A percentile compares a stretch with the other conserved stretches of the same genome.
phyloP scores from a whole-genome alignment of 92 coral and sea anemone species.

The Micromussa lordhowensis region DNA sequence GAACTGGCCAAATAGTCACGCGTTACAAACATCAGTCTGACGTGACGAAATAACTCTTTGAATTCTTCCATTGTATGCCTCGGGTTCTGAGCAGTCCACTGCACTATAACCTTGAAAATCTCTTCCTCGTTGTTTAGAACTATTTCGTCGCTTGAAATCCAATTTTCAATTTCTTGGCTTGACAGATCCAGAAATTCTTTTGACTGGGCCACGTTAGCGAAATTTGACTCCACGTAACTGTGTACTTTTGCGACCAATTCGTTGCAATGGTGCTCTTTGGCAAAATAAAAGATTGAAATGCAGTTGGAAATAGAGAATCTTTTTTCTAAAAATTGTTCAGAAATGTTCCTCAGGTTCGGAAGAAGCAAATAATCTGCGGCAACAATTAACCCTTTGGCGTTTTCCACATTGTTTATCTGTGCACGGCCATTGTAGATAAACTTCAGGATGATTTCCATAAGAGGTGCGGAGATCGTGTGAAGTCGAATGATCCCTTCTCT shows the following conservation, averaged over 20 bases:
- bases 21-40: not conserved
- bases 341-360: not conserved
- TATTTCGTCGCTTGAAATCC: conserved; percentile 10
- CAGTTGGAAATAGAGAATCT: not conserved
- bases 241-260: not conserved
- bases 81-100: not conserved
- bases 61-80: not conserved
- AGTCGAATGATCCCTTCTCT: not conserved
- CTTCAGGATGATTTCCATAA: conserved; percentile 5
- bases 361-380: not conserved
- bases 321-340: not conserved
- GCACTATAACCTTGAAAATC: not conserved
- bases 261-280: not conserved
- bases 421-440: not conserved
- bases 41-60: not conserved
- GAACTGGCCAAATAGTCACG: not conserved
- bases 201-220: not conserved
- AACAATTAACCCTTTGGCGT: not conserved
- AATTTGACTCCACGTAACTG: not conserved
- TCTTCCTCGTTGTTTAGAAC: not conserved
- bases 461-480: not conserved
- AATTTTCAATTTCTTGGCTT: not conserved
- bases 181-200: not conserved
- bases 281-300: not conserved
- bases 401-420: not conserved